Evolutionary conservation across 2,888 invertebrate species (phyloP).

Genomic region (Epirrhoe alternata): DNA sequence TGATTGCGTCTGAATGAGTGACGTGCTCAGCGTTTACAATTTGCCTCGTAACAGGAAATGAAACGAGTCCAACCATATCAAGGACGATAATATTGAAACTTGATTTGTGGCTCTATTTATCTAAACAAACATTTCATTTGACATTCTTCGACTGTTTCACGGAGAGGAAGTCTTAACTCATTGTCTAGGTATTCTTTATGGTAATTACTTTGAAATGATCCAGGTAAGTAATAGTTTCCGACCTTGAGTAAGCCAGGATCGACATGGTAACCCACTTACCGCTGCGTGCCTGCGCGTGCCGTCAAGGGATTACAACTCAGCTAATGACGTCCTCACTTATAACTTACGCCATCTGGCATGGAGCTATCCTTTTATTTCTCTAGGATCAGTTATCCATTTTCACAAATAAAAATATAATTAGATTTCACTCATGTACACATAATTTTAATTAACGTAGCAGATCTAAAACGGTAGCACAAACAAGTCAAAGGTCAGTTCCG

Average conservation of each 20-base stretch:
- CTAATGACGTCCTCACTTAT: conserved; percentile 61
- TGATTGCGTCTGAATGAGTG: conserved; percentile 82
- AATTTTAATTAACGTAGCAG: conserved; percentile 17
- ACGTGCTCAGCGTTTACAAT: conserved; percentile 80
- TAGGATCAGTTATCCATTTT: conserved; percentile 14
- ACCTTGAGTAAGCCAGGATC: conserved; percentile 68
- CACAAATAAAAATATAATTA: conserved; percentile 8
- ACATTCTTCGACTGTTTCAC: conserved; percentile 18
- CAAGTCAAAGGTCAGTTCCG: conserved; percentile 38
- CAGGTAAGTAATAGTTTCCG: conserved; percentile 56
- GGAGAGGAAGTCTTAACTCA: conserved; percentile 22
- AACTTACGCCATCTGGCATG: conserved; percentile 65
- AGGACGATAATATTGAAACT: conserved; percentile 75
- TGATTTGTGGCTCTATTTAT: conserved; percentile 59
- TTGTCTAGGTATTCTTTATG: background rate
- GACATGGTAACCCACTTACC: conserved; percentile 76
- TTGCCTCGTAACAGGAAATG: conserved; percentile 76
- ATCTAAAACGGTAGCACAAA: conserved; percentile 13
- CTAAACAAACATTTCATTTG: conserved; percentile 38
- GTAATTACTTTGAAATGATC: conserved; percentile 22
- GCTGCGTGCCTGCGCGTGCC: conserved; percentile 73
- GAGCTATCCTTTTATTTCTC: conserved; percentile 28
- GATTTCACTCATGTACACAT: conserved; percentile 10
- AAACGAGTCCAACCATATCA: conserved; percentile 77
- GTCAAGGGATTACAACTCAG: conserved; percentile 63